Evolutionary conservation across 1,140 invertebrate genomes (phyloP), one percentile per base, ranked within the genome.

Genomic region (Drosophila yakuba): DNA sequence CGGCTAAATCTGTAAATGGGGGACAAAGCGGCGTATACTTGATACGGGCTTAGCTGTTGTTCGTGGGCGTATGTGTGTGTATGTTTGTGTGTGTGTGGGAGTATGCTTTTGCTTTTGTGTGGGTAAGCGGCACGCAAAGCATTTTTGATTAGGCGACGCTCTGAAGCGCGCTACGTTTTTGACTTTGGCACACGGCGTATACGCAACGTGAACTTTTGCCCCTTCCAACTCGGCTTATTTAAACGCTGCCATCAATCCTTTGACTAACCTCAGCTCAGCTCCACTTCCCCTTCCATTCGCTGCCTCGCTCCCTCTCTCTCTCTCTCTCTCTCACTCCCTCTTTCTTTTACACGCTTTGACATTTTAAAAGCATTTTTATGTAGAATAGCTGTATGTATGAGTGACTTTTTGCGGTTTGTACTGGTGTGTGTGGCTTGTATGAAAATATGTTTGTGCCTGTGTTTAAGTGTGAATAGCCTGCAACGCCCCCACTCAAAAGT

Each of bases 281-380:
- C 20, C 20, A 10, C 38, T 11, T 20, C 38, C 38, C 20, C 38
- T 7, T 0, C 28, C 5, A 28, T 28, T 17, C 17, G 17, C 17
- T 17, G 17, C 17, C 17, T 17, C 17, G 28, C 32, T 58, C 15
- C 4, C 50, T 48, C 36, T 1, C 35, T 25, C 8, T 10, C 1
- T 38, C 4, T 6, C 14, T 1, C 43, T 12, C 1, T 28, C 48
- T 23, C 32, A 3, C 63, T 36, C 17, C 7, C 17, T 25, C 74
- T 80, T 78, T 82, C 82, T 73, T 86, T 74, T 74, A 80, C 74
- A 68, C 85, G 80, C 84, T 89, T 89, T 89, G 84, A 89, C 84
- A 90, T 89, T 89, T 90, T 90, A 90, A 89, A 89, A 89, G 85
- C 84, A 84, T 88, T 88, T 88, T 84, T 80, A 84, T 88, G 84